Percentiles rank a stretch among this genome's conserved stretches.
These are phyloP conservation scores for Amphilophus citrinellus DNA, from an alignment of 2,113 vertebrate genomes.

Conservation along the genomic window DNA sequence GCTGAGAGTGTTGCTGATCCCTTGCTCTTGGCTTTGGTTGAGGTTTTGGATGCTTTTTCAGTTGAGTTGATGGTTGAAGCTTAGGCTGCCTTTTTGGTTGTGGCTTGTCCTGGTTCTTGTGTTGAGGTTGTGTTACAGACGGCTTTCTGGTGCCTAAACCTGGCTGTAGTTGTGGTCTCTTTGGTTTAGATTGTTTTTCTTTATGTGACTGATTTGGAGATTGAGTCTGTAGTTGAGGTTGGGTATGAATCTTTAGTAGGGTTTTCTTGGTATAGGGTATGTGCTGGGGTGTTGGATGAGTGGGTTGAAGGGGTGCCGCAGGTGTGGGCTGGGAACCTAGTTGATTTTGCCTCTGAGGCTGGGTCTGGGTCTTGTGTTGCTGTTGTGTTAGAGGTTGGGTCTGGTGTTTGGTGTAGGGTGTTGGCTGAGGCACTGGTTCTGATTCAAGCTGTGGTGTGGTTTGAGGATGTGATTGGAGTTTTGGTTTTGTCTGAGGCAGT, in stretches of 20 bases:
- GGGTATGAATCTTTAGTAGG: neutral
- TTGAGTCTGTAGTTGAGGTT: conserved; percentile 8
- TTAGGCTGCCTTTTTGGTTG: conserved; percentile 4
- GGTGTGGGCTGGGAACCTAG: neutral
- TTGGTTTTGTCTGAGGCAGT: neutral
- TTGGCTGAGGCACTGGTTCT: conserved; percentile 22
- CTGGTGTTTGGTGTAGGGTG: neutral
- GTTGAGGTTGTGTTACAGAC: neutral
- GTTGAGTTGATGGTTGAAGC: neutral
- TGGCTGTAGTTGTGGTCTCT: neutral
- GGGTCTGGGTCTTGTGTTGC: conserved; percentile 4
- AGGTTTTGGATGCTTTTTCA: neutral
- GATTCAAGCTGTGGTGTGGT: conserved; percentile 1
- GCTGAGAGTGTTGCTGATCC: neutral
- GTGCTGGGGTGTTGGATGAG: neutral
- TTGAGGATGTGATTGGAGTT: neutral
- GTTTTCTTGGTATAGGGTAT: neutral
- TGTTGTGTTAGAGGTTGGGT: conserved; percentile 11
- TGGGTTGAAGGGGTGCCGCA: neutral
- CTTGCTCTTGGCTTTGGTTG: neutral
- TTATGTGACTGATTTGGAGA: conserved; percentile 25
- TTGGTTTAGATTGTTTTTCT: conserved; percentile 18
- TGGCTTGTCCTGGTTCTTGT: neutral
- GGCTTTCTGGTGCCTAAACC: neutral
- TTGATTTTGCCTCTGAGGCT: conserved; percentile 7